phyloP scores from a whole-genome alignment of 2,113 vertebrate genomes.

The Barbus barbus region DNA sequence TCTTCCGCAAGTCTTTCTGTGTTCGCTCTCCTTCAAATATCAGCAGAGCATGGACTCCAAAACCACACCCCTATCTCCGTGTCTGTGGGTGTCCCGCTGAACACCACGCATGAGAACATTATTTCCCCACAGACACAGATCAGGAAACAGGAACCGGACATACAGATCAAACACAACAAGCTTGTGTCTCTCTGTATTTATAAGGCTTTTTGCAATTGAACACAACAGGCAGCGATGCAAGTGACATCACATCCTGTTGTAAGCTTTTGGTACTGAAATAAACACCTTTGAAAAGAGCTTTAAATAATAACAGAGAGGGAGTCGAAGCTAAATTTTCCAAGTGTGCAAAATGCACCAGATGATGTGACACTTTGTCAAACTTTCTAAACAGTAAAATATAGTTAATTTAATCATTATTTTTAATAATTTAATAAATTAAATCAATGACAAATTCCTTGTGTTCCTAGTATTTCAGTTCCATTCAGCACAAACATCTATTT shows the following conservation, averaged over 20 bases:
- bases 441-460: neutral
- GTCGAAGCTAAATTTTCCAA: neutral
- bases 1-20: conserved; percentile 44
- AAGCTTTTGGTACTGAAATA: too few relatives aligned
- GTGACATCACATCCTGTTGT: neutral
- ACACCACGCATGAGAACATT: neutral
- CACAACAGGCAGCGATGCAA: neutral
- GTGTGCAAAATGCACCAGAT: neutral
- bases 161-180: neutral
- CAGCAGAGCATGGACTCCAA: conserved; percentile 33
- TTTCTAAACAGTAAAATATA: neutral
- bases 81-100: neutral
- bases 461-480: neutral
- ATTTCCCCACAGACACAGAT: neutral
- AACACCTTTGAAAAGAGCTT: neutral
- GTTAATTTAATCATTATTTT: neutral
- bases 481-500: neutral
- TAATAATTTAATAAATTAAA: neutral
- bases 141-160: neutral
- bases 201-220: neutral
- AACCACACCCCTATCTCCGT: neutral
- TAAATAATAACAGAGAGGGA: neutral
- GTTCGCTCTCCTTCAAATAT: conserved; percentile 5
- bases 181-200: conserved; percentile 12
- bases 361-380: neutral